A percentile compares a stretch with the other conserved stretches of the same genome.
Conservation (phyloP, 2,888 invertebrate genomes). For the Drosophila helvetica region DNA sequence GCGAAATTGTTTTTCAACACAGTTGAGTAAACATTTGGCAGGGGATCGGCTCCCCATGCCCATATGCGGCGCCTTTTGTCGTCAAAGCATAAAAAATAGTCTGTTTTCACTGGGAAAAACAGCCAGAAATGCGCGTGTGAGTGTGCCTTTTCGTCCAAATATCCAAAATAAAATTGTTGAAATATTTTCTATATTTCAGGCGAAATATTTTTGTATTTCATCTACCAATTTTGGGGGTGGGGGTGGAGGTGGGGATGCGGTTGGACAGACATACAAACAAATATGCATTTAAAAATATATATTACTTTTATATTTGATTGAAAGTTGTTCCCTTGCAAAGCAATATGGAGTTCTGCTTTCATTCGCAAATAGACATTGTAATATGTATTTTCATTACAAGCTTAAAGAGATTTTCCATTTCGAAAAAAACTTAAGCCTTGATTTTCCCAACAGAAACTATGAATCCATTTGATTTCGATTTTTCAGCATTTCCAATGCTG, state of each 20-base stretch:
- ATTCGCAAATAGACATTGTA: neutral
- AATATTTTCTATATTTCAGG: slow-evolving; percentile 27
- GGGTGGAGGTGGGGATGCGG: no score
- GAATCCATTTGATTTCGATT: neutral
- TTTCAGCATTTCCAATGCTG: neutral
- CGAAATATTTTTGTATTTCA: slow-evolving; percentile 21
- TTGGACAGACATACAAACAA: neutral
- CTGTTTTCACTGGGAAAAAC: slow-evolving; percentile 10
- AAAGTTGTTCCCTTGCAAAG: neutral
- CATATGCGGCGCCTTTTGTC: neutral
- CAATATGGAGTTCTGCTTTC: neutral
- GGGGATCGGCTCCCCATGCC: slow-evolving; percentile 4
- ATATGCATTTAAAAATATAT: slow-evolving; percentile 11
- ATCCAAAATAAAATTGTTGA: slow-evolving; percentile 12
- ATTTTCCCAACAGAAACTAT: no score
- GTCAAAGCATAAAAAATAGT: slow-evolving; percentile 29
- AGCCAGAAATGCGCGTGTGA: slow-evolving; percentile 13
- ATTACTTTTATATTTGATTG: slow-evolving; percentile 14
- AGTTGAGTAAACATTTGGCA: slow-evolving; percentile 81
- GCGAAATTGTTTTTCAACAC: slow-evolving; percentile 82
- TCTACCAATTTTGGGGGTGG: neutral
- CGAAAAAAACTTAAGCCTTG: neutral
- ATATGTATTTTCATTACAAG: neutral
- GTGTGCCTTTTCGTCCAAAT: slow-evolving; percentile 1
- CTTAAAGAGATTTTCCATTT: neutral